Evolutionary conservation across 1,140 invertebrate species (phyloP), one percentile per base, ranked within the genome.

Genomic region (Cherax destructor): DNA sequence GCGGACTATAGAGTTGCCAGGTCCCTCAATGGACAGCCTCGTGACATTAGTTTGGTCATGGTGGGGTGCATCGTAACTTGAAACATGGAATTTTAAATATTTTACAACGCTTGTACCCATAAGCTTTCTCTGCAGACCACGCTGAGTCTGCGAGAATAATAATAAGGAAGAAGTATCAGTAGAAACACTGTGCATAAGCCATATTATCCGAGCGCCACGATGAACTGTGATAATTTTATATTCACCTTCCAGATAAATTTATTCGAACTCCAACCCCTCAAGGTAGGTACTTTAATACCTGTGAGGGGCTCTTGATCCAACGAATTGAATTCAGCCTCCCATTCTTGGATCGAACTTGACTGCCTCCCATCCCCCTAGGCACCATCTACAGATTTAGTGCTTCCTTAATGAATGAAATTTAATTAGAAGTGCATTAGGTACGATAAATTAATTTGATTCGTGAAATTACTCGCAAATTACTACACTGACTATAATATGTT

Each of bases 1-100:
- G 16, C 24, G 65, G 49, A 30, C 18, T 65, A 52, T 61, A 47
- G 59, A 52, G 79, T 72, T 81, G 49, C 87, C 87, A 83, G 21
- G 56, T 52, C 49, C 61, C 49, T n/a, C 72, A 50, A 56, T 24
- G 13, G 61, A 24, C 41, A 18, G 61, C 69, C 69, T 65, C 52
- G 80, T 74, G 13, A 61, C 49, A 52, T 76, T 72, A n/a, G 59
- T 47, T 78, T 81, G 49, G 41, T 74, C 41, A 16, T 11, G 49
- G n/a, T 13, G 21, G 4, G 65, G 21, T 13, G 49, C 52, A 85
- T n/a, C n/a, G 50, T 18, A 84, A 13, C 16, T 10, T 56, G 10
- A 7, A 56, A 24, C 79, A 59, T 74, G n/a, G 30, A 6, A 74
- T 5, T 5, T 30, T 30, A 30, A 74, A 74, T 30, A 74, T 74